Evolutionary conservation across 2,797 vertebrate species (phyloP).

Genomic region (Pteronotus mesoamericanus): DNA sequence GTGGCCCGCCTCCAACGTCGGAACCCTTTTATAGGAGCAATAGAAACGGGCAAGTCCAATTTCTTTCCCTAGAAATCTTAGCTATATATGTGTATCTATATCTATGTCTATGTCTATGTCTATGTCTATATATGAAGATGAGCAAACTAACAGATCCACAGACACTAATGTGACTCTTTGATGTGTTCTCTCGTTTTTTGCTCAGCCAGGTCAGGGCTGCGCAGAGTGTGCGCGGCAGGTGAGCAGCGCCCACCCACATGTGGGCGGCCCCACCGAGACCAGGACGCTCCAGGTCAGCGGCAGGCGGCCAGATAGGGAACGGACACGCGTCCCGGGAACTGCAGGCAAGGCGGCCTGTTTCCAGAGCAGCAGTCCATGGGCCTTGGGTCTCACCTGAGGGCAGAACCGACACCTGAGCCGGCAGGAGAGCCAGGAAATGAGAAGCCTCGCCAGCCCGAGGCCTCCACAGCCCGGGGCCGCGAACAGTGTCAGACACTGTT

Average conservation of each 20-base stretch:
- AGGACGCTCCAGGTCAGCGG: conserved; percentile 53
- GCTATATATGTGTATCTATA: too few relatives aligned
- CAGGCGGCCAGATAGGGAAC: conserved; percentile 24
- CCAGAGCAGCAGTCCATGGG: conserved; percentile 24
- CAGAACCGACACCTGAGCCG: neutral
- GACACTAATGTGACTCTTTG: conserved; percentile 67
- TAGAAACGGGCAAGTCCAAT: conserved; percentile 54
- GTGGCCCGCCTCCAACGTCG: conserved; percentile 76
- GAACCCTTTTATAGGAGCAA: conserved; percentile 73
- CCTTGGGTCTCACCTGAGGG: neutral
- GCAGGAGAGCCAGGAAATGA: neutral
- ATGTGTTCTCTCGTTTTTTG: conserved; percentile 41
- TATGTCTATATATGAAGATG: conserved; percentile 19
- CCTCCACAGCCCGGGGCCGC: neutral
- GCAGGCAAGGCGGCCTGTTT: conserved; percentile 54
- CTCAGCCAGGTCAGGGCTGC: conserved; percentile 45
- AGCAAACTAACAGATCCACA: conserved; percentile 41
- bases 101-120: too few relatives aligned
- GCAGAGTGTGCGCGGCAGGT: conserved; percentile 29
- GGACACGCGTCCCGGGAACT: conserved; percentile 47
- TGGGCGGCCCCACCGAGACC: conserved; percentile 57
- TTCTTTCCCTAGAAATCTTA: conserved; percentile 24
- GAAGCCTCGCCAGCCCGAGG: neutral
- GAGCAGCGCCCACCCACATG: conserved; percentile 52
- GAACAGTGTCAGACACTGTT: neutral